Base-by-base conservation (phyloP, 2,888 invertebrate species). In the Vandiemenella viatica region DNA sequence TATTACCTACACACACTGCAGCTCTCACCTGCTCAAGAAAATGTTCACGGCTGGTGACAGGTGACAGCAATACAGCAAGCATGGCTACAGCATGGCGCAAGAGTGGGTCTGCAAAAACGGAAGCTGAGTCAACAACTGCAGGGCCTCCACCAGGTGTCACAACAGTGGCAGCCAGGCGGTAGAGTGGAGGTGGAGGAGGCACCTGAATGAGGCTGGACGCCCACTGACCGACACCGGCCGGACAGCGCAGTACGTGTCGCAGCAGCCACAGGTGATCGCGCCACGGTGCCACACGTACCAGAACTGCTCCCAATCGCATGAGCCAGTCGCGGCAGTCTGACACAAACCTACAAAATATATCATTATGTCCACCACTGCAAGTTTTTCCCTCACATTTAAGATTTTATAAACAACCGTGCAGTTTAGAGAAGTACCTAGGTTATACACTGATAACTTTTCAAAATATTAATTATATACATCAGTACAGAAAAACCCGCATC, bases 211-310 rank as follows among this genome's bases (percentile, higher is more conserved):
- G 80, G 41, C 69, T 62, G 0, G 75, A 67, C 0, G 80, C 83
- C 86, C 86, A 88, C 48, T 71, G 67, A 1, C 78, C 75, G 1
- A 82, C 72, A 1, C 85, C 84, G 43, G 80, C 76, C 3, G 87
- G 86, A 64, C 85, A 84, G 51, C 87, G 67, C 51, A 88, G 63
- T 40, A 86, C 70, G 56, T 88, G 86, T 63, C 80, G 80, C 20
- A 87, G 63, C 21, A 88, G 60, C 63, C 85, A 88, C 60, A 85
- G 68, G 64, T 87, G 86, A 65, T 88, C 87, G 57, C 80, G 77
- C 68, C 79, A 79, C 4, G 77, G 79, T 1, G 83, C 80, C 45
- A 83, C 61, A 45, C 82, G 66, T 43, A 86, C 64, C 45, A 87
- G 69, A 21, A 82, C 64, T 1, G 80, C 76, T n/a, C 82, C 70